These are phyloP conservation scores for Scaptomyza tumidula DNA, from an alignment of 2,888 invertebrate species.

Conservation along the genomic window DNA sequence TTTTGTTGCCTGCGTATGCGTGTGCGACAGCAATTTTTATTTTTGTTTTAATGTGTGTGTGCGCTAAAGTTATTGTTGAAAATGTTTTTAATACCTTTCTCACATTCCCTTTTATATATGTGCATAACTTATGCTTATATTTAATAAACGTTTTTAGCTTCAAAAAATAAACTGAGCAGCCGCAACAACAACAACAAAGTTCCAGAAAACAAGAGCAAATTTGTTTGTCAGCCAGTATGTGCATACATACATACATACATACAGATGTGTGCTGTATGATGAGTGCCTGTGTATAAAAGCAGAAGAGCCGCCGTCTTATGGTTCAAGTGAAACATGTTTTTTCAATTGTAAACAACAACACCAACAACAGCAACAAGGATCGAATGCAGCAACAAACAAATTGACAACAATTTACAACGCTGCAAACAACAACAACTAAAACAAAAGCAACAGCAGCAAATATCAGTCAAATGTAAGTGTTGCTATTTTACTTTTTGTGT, in stretches of 20 bases:
- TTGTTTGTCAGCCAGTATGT: slow-evolving; percentile 36
- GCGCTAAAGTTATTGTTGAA: slow-evolving; percentile 56
- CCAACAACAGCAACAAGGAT: too few relatives aligned
- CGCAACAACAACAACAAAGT: slow-evolving; percentile 35
- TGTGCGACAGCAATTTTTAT: slow-evolving; percentile 42
- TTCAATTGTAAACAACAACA: slow-evolving; percentile 35
- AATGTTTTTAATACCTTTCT: slow-evolving; percentile 47
- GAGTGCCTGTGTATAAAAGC: slow-evolving; percentile 35
- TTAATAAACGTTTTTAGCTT: slow-evolving; percentile 37
- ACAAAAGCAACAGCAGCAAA: slow-evolving; percentile 12
- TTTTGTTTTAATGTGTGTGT: slow-evolving; percentile 21
- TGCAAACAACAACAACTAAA: slow-evolving; percentile 5
- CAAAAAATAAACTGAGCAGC: slow-evolving; percentile 26
- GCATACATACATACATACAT: slow-evolving; percentile 16
- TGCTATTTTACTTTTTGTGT: slow-evolving; percentile 18
- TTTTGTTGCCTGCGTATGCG: slow-evolving; percentile 51
- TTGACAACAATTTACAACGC: slow-evolving; percentile 42
- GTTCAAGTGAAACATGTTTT: slow-evolving; percentile 74
- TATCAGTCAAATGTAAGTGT: slow-evolving; percentile 52
- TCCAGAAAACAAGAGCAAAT: slow-evolving; percentile 37
- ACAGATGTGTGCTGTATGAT: slow-evolving; percentile 23
- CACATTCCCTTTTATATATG: slow-evolving; percentile 11
- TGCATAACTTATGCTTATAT: slow-evolving; percentile 15
- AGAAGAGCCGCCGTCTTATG: slow-evolving; percentile 41
- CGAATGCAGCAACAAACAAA: slow-evolving; percentile 32